Percentiles rank a stretch among this genome's conserved stretches.
Conservation (phyloP, 2,113 vertebrate species). For the Cathartes aura region DNA sequence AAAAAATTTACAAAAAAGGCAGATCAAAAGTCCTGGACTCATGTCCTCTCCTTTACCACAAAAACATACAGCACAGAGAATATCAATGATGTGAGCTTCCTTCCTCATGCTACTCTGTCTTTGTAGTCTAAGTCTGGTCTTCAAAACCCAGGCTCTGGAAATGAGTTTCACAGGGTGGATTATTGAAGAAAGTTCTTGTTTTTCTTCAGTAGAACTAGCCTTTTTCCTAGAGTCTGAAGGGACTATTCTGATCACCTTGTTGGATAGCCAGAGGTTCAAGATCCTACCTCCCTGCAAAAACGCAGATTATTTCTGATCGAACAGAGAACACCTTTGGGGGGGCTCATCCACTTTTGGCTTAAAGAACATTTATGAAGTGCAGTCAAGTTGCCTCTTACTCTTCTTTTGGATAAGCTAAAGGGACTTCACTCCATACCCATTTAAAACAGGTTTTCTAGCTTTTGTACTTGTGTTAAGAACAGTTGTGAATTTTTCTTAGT, state of each 20-base stretch:
- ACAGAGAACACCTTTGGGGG: neutral
- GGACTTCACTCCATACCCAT: neutral
- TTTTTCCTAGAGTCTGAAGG: neutral
- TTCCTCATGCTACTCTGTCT: neutral
- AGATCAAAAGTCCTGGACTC: neutral
- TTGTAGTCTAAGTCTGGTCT: neutral
- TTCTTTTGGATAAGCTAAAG: neutral
- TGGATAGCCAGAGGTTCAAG: neutral
- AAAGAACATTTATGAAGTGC: neutral
- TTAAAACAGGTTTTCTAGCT: neutral
- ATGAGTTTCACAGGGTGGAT: neutral
- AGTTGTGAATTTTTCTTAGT: neutral
- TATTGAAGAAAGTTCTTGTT: neutral
- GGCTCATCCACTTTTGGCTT: neutral
- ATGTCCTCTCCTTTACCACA: neutral
- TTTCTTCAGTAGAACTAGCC: neutral
- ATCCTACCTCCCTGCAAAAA: neutral
- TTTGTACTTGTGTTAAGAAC: neutral
- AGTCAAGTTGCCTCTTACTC: neutral
- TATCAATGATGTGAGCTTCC: neutral
- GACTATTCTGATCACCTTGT: neutral
- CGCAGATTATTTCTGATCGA: neutral
- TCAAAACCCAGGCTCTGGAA: neutral
- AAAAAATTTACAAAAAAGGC: neutral
- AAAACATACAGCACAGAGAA: neutral